Percentiles rank a stretch among this genome's conserved stretches.
These are phyloP conservation scores for Lepus europaeus DNA, from an alignment of 2,113 vertebrate genomes.

Conservation along the genomic window DNA sequence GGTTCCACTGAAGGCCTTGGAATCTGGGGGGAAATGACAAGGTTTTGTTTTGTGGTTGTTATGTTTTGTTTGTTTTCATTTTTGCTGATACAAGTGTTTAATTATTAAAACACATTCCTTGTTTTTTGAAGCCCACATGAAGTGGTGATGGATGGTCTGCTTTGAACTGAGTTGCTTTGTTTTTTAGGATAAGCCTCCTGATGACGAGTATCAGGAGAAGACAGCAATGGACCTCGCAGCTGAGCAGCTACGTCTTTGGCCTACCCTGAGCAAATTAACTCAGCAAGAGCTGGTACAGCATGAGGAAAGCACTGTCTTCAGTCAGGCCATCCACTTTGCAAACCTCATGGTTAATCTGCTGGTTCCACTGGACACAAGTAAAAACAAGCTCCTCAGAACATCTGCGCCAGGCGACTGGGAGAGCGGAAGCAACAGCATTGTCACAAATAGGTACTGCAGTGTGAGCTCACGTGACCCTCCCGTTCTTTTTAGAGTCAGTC, in stretches of 20 bases:
- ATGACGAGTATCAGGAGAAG: slow-evolving; percentile 87
- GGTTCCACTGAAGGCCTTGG: slow-evolving; percentile 45
- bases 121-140: neutral
- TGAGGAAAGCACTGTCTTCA: slow-evolving; percentile 98
- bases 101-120: neutral
- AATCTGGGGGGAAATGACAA: neutral
- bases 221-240: slow-evolving; percentile 98
- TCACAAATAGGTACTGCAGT: slow-evolving; percentile 93
- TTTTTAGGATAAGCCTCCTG: slow-evolving; percentile 86
- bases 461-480: neutral
- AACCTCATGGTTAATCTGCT: slow-evolving; percentile 99
- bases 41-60: slow-evolving; percentile 18
- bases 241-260: slow-evolving; percentile 95
- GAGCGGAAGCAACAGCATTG: slow-evolving; percentile 98
- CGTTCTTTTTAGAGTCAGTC: neutral
- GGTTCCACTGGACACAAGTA: slow-evolving; percentile 97
- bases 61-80: slow-evolving; percentile 41
- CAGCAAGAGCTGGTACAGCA: slow-evolving; percentile 96
- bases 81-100: slow-evolving; percentile 26
- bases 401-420: slow-evolving; percentile 95
- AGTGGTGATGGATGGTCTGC: slow-evolving; percentile 34
- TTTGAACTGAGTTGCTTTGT: neutral
- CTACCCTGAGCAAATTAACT: slow-evolving; percentile 92
- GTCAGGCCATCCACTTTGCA: slow-evolving; percentile 98
- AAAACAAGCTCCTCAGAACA: slow-evolving; percentile 94